Conservation (phyloP, 2,888 invertebrate genomes). For the Eristalinus aeneus region DNA sequence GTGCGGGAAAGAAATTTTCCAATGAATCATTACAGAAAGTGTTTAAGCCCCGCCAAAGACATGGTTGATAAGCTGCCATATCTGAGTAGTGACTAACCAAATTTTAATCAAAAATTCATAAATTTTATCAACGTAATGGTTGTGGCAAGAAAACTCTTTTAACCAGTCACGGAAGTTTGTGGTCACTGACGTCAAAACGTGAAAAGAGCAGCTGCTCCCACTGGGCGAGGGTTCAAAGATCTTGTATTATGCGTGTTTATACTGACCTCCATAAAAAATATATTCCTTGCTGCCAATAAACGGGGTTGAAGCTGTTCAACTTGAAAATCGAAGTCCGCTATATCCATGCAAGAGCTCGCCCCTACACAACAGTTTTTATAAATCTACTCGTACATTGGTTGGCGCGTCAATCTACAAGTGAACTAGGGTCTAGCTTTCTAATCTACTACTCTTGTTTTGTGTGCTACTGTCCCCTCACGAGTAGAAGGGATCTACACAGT, state of each 20-base stretch:
- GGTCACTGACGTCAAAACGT: background rate
- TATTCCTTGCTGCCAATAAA: no score
- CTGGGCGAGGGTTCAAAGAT: background rate
- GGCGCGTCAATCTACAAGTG: no score
- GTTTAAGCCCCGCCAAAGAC: background rate
- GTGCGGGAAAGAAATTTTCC: background rate
- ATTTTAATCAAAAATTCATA: background rate
- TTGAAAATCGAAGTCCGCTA: no score
- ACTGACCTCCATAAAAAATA: background rate
- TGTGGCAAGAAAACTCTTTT: background rate
- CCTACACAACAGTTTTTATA: no score
- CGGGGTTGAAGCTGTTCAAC: no score
- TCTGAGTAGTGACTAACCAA: background rate
- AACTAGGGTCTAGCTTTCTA: no score
- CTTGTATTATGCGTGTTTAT: background rate
- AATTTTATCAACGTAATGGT: background rate
- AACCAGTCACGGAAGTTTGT: background rate
- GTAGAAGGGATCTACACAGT: no score
- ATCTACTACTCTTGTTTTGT: no score
- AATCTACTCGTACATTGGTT: no score
- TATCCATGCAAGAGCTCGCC: no score
- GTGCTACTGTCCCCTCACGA: no score
- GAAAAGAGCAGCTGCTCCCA: background rate
- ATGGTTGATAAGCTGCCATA: background rate
- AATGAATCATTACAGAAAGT: background rate